phyloP scores from a whole-genome alignment of 1,140 invertebrate genomes.

The Drosophila malerkotliana region DNA sequence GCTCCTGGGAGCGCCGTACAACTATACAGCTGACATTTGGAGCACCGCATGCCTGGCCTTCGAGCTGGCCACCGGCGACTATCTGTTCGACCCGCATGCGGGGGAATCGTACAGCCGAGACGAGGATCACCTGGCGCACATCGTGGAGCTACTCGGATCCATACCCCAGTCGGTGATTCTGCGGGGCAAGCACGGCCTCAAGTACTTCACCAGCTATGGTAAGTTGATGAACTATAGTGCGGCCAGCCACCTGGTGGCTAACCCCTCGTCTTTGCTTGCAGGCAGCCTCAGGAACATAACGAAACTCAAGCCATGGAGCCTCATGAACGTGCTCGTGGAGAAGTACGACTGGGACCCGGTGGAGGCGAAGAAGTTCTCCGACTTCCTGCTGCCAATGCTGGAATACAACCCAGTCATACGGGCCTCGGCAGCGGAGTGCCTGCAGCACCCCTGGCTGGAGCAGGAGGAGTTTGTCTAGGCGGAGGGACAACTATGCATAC shows the following conservation, averaged over 20 bases:
- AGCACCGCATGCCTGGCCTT: slow-evolving; percentile 99
- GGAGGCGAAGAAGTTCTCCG: slow-evolving; percentile 94
- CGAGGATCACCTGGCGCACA: slow-evolving; percentile 99
- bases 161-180: slow-evolving; percentile 89
- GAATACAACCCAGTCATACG: slow-evolving; percentile 96
- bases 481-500: slow-evolving; percentile 4
- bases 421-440: slow-evolving; percentile 96
- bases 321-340: slow-evolving; percentile 95
- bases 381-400: slow-evolving; percentile 97
- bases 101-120: slow-evolving; percentile 93
- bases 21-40: slow-evolving; percentile 98
- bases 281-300: slow-evolving; percentile 96
- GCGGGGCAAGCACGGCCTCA: slow-evolving; percentile 80
- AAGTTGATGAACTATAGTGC: background rate
- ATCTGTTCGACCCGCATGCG: slow-evolving; percentile 99
- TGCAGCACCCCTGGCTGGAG: slow-evolving; percentile 96
- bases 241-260: background rate
- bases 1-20: slow-evolving; percentile 94
- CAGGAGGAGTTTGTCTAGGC: slow-evolving; percentile 85
- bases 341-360: slow-evolving; percentile 96
- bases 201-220: slow-evolving; percentile 84
- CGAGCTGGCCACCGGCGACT: slow-evolving; percentile 99
- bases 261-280: slow-evolving; percentile 34
- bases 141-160: slow-evolving; percentile 97
- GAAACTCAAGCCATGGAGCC: slow-evolving; percentile 96